phyloP scores from a whole-genome alignment of 2,888 invertebrate genomes.

The Pammene fasciana region DNA sequence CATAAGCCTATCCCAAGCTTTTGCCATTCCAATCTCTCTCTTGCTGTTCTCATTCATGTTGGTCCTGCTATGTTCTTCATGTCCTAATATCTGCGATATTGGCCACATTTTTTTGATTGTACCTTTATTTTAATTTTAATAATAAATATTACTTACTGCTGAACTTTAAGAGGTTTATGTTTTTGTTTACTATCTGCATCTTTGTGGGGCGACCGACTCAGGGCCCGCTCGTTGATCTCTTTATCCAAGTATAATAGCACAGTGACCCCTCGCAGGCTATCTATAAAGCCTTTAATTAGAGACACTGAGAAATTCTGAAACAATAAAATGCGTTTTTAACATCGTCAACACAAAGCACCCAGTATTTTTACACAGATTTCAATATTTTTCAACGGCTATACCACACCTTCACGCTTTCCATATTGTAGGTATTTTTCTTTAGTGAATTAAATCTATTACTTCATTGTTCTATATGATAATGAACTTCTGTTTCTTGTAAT shows the following conservation, averaged over 20 bases:
- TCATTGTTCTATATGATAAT: constrained; percentile 53
- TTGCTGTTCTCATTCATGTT: too few species aligned
- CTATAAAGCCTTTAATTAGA: constrained; percentile 88
- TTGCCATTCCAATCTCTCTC: too few species aligned
- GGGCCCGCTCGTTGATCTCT: constrained; percentile 87
- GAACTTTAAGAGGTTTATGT: constrained; percentile 73
- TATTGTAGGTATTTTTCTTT: constrained; percentile 50
- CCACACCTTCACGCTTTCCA: constrained; percentile 69
- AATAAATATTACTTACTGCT: constrained; percentile 73
- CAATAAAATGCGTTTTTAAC: constrained; percentile 50
- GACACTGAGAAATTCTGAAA: constrained; percentile 86
- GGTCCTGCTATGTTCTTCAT: too few species aligned
- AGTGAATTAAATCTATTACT: constrained; percentile 48
- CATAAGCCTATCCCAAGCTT: too few species aligned
- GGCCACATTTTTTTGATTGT: too few species aligned
- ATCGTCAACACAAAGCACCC: constrained; percentile 39
- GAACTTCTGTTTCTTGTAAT: constrained; percentile 40
- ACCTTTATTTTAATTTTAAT: neutral
- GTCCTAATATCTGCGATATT: too few species aligned
- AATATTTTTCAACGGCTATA: neutral
- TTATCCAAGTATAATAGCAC: constrained; percentile 91
- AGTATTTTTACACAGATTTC: constrained; percentile 19
- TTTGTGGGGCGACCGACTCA: constrained; percentile 81
- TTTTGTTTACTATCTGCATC: constrained; percentile 71
- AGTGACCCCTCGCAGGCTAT: constrained; percentile 90